Evolutionary conservation across 2,113 vertebrate genomes (phyloP).

Genomic region (Bubo blakistoni): DNA sequence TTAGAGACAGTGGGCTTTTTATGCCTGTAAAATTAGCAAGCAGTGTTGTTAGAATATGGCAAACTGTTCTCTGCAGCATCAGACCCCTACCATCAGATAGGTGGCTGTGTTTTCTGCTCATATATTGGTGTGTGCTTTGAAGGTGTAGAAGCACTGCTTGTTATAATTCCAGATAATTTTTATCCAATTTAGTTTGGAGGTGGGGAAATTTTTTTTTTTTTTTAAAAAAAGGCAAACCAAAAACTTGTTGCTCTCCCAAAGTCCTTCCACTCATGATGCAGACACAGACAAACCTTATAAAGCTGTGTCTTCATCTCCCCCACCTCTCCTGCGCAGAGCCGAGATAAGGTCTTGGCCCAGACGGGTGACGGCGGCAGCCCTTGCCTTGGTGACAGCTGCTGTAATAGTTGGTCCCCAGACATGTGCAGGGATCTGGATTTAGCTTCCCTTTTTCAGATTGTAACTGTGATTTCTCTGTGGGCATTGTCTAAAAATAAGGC

Average conservation of each 20-base stretch:
- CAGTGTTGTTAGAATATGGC: not conserved
- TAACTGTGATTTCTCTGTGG: not conserved
- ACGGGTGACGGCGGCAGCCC: not conserved
- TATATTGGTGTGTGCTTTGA: not conserved
- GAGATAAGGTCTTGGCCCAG: not conserved
- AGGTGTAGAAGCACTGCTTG: not conserved
- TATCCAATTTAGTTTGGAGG: not conserved
- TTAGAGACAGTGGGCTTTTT: not conserved
- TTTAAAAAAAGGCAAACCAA: no score
- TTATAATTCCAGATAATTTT: not conserved
- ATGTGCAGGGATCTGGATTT: not conserved
- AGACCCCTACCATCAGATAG: not conserved
- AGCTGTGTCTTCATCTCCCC: not conserved
- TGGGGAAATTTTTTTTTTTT: not conserved
- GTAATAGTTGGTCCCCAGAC: not conserved
- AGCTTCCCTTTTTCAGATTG: not conserved
- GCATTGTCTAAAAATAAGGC: not conserved
- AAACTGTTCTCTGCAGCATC: not conserved
- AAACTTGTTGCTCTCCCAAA: not conserved
- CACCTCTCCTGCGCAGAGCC: rapidly evolving
- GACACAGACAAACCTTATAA: not conserved
- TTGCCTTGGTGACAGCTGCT: not conserved
- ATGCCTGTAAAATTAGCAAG: not conserved
- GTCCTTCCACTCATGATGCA: not conserved
- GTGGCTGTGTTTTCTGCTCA: not conserved